Percentiles rank a stretch among this genome's conserved stretches.
Evolutionary conservation across 2,888 invertebrate genomes (phyloP).

Genomic region (Onthophagus sagittarius): DNA sequence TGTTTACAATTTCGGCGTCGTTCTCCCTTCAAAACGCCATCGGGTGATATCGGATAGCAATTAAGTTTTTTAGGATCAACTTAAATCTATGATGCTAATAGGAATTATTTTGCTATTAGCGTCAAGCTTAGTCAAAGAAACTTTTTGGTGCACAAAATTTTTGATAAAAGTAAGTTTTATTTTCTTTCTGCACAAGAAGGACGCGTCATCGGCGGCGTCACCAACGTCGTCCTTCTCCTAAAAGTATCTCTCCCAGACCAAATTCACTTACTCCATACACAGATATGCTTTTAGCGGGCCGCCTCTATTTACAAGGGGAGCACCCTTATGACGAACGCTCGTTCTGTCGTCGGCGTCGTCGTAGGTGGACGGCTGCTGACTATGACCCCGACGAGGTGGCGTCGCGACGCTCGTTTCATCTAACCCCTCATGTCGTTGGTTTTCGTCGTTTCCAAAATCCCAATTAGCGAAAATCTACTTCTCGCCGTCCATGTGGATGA

Average conservation of each 20-base stretch:
- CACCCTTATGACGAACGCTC: slow-evolving; percentile 25
- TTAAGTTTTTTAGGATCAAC: too few relatives aligned
- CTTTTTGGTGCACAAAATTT: not conserved
- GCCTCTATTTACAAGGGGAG: slow-evolving; percentile 33
- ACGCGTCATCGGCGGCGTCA: not conserved
- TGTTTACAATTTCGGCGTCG: slow-evolving; percentile 1
- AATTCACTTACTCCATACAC: slow-evolving; percentile 51
- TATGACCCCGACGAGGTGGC: not conserved
- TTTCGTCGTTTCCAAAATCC: not conserved
- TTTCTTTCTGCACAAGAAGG: not conserved
- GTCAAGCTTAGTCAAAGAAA: too few relatives aligned
- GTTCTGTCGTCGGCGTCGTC: not conserved
- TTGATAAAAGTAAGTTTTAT: not conserved
- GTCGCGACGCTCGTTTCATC: not conserved
- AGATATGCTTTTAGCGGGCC: slow-evolving; percentile 39
- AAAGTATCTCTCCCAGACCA: slow-evolving; percentile 39
- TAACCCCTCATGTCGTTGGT: not conserved
- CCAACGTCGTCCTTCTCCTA: slow-evolving; percentile 23
- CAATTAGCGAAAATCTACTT: not conserved
- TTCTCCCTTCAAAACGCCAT: not conserved
- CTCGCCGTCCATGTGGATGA: not conserved
- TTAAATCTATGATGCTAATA: too few relatives aligned
- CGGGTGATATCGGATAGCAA: not conserved
- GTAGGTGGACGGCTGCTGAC: not conserved
- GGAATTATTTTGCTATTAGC: too few relatives aligned